These are phyloP conservation scores for Microtus pennsylvanicus DNA, from an alignment of 2,113 vertebrate species.

Conservation along the genomic window DNA sequence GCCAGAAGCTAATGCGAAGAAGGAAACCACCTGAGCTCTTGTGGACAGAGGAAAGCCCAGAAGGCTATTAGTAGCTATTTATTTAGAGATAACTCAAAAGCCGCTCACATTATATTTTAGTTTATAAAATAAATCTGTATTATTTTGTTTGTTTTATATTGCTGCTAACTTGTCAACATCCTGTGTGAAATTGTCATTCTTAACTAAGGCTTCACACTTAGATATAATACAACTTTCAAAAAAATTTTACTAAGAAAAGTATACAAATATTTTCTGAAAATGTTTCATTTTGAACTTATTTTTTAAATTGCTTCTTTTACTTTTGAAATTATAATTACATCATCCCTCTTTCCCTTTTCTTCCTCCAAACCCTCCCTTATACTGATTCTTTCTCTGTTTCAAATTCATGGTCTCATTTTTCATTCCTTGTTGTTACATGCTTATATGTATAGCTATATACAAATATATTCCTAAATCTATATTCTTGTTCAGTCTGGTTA, in stretches of 20 bases:
- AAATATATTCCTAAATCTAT: neutral
- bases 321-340: neutral
- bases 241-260: conserved; percentile 44
- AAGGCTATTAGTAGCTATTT: conserved; percentile 64
- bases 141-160: neutral
- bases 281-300: neutral
- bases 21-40: neutral
- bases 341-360: neutral
- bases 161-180: conserved; percentile 62
- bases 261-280: conserved; percentile 42
- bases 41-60: neutral
- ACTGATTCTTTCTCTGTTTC: neutral
- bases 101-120: conserved; percentile 69
- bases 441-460: neutral
- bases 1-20: neutral
- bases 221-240: conserved; percentile 48
- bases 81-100: conserved; percentile 79
- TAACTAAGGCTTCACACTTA: conserved; percentile 61
- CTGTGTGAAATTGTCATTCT: conserved; percentile 16
- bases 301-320: neutral
- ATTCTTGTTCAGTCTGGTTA: neutral
- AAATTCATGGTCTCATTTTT: neutral
- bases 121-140: conserved; percentile 76
- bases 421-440: neutral
- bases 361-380: neutral